phyloP scores from a whole-genome alignment of 2,888 invertebrate genomes.

The Pammene aurita region DNA sequence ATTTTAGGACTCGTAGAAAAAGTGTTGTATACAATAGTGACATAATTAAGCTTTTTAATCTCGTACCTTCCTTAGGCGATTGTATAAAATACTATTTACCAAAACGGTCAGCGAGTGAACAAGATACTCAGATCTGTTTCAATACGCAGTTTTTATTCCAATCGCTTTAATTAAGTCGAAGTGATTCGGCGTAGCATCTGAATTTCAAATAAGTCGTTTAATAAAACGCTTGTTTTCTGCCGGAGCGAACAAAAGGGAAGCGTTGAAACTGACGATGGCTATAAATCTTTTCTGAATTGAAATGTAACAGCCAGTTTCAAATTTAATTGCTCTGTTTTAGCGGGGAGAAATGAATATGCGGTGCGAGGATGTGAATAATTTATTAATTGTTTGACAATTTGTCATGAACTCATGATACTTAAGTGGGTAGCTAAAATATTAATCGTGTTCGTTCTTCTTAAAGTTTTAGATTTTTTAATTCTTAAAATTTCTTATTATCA shows the following conservation, averaged over 20 bases:
- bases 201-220: constrained; percentile 44
- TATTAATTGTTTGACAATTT: not conserved
- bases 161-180: constrained; percentile 40
- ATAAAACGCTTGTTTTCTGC: constrained; percentile 43
- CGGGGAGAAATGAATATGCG: constrained; percentile 19
- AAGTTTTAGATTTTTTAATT: too few species aligned
- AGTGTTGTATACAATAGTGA: too few species aligned
- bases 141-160: constrained; percentile 33
- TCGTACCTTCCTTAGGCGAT: too few species aligned
- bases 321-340: constrained; percentile 40
- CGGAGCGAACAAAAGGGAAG: constrained; percentile 40
- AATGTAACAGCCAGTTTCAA: constrained; percentile 41
- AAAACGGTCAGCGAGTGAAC: not conserved
- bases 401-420: not conserved
- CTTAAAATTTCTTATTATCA: too few species aligned
- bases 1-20: too few species aligned
- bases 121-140: constrained; percentile 3
- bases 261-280: constrained; percentile 39
- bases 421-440: not conserved
- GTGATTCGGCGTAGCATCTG: constrained; percentile 41
- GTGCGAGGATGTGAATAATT: constrained; percentile 19
- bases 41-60: too few species aligned
- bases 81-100: not conserved
- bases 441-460: not conserved
- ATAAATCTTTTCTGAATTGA: constrained; percentile 42